phyloP scores from a whole-genome alignment of 2,888 invertebrate genomes.

The Ichneumoninae sp. region DNA sequence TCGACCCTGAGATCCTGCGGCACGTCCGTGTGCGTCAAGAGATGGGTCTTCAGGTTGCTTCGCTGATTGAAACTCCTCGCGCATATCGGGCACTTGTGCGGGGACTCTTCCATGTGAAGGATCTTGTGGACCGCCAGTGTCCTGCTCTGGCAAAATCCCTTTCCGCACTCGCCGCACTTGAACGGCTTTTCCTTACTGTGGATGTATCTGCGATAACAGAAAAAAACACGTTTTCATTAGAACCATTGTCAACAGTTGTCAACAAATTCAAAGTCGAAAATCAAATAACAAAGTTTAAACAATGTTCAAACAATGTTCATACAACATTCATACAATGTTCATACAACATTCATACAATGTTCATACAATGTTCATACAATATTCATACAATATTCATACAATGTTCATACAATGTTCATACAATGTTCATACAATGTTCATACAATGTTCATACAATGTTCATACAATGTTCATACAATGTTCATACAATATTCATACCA shows the following conservation, averaged over 20 bases:
- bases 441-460: no score
- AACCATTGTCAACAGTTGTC: conserved; percentile 6
- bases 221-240: conserved; percentile 48
- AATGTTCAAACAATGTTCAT: background rate
- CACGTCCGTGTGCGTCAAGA: conserved; percentile 93
- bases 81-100: conserved; percentile 96
- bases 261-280: background rate
- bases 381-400: no score
- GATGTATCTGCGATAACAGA: conserved; percentile 91
- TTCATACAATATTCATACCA: background rate
- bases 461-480: no score
- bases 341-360: no score
- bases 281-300: background rate
- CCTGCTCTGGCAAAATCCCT: conserved; percentile 98
- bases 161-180: conserved; percentile 98
- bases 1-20: conserved; percentile 83
- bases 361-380: no score
- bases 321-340: no score
- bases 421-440: no score
- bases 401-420: no score
- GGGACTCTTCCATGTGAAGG: conserved; percentile 96
- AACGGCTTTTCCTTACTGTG: conserved; percentile 99
- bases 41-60: conserved; percentile 95
- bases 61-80: conserved; percentile 96
- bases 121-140: conserved; percentile 98